phyloP scores from a whole-genome alignment of 2,113 vertebrate species.

The Ictalurus furcatus region DNA sequence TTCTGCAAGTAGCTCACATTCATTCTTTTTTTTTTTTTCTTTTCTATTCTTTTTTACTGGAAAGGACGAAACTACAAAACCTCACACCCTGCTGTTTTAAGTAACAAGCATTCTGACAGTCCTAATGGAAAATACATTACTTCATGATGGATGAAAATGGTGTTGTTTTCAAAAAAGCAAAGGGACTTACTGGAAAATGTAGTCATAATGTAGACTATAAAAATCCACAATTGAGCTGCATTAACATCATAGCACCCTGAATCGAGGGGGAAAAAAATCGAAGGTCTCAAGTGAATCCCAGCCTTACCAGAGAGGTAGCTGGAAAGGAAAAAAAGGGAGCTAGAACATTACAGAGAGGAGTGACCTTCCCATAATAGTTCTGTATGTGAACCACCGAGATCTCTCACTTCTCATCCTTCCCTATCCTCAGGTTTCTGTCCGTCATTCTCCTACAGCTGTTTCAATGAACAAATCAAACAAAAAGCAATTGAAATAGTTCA shows the following conservation, averaged over 20 bases:
- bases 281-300: background rate
- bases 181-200: constrained; percentile 10
- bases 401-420: constrained; percentile 27
- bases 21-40: background rate
- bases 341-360: constrained; percentile 9
- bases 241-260: constrained; percentile 1
- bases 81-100: constrained; percentile 15
- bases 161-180: background rate
- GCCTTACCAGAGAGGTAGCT: too few relatives aligned
- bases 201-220: constrained; percentile 16
- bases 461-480: too few relatives aligned
- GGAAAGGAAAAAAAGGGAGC: background rate
- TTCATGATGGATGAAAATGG: constrained; percentile 5
- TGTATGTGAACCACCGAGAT: constrained; percentile 25
- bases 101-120: background rate
- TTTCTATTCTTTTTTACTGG: background rate
- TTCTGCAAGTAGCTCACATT: background rate
- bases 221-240: background rate
- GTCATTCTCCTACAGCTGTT: constrained; percentile 2
- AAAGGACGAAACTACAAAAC: background rate
- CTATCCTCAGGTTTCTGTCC: constrained; percentile 22
- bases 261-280: background rate
- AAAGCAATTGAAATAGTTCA: too few relatives aligned
- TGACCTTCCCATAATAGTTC: constrained; percentile 6
- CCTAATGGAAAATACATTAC: constrained; percentile 13